Evolutionary conservation across 2,113 vertebrate species (phyloP), one percentile per base, ranked within the genome.

Genomic region (Xiphias gladius): DNA sequence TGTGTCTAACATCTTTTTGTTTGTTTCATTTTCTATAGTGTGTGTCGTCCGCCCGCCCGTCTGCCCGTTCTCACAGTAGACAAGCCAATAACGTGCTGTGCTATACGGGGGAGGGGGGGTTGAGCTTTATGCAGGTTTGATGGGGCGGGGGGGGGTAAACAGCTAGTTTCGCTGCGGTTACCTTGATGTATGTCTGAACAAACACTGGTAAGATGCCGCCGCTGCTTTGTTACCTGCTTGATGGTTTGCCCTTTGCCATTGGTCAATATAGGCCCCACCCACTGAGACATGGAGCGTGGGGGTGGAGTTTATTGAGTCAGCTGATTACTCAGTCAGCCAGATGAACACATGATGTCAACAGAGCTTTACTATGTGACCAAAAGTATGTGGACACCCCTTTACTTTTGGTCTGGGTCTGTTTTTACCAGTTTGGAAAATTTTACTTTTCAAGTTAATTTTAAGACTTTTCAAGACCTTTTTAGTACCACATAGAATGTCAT

Each of bases 1-100:
- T 93, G 90, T 94, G 82, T 94, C 93, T 94, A 94, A 94, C 93
- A 94, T 93, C 87, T 94, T 92, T 92, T 88, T 93, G 88, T 92
- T 90, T 94, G 86, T 94, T 88, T 91, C 92, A 93, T 93, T 69
- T 90, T 92, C 86, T 92, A 90, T 87, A 92, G 92, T 93, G 90
- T 94, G 80, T 93, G 89, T 91, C 86, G 73, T 84, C 93, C 58
- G 86, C 91, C 90, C 82, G 81, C 89, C 84, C 84, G 78, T 85
- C 86, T 74, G 85, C 88, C 85, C 66, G 70, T 82, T 91, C 84
- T 81, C 83, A 76, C 90, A 85, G 83, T 86, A 89, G 26, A 83
- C 75, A 28, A 76, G 73, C 78, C 75, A 79, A 50, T 90, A 66
- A 84, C 83, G 73, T 63, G 65, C 79, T 86, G 85, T 76, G 71